Evolutionary conservation across 2,797 vertebrate genomes (phyloP).

Genomic region (Neosilurus hyrtlii): DNA sequence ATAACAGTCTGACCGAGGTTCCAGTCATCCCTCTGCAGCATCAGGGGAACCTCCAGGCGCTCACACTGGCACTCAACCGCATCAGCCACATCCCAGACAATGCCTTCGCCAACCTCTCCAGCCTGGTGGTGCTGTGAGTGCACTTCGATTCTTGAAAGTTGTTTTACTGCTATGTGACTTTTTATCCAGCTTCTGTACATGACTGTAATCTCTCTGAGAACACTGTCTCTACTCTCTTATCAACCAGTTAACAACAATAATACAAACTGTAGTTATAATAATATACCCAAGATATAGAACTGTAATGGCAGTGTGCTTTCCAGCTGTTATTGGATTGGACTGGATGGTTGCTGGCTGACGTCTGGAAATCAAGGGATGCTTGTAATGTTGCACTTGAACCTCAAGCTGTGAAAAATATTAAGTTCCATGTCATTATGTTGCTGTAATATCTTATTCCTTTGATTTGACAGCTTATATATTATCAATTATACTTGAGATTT

Average conservation of each 20-base stretch:
- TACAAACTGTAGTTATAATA: not conserved
- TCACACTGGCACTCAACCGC: slow-evolving; percentile 92
- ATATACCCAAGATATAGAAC: not conserved
- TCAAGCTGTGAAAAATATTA: not conserved
- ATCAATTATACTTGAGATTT: not conserved
- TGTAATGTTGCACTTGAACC: not conserved
- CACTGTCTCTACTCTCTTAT: not conserved
- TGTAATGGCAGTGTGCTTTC: not conserved
- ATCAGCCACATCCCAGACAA: slow-evolving; percentile 89
- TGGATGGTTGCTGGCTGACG: not conserved
- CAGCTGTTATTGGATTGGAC: not conserved
- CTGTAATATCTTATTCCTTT: not conserved
- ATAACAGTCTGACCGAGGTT: slow-evolving; percentile 90
- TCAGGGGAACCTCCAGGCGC: slow-evolving; percentile 88
- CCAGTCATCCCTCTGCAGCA: slow-evolving; percentile 84
- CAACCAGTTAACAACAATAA: not conserved
- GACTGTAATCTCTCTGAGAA: not conserved
- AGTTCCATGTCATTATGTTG: not conserved
- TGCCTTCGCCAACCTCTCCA: slow-evolving; percentile 92
- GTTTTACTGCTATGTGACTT: not conserved
- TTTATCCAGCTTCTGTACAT: not conserved
- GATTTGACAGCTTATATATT: not conserved
- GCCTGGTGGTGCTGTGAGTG: slow-evolving; percentile 94
- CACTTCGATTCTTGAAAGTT: too few species aligned
- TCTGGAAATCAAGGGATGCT: not conserved